Evolutionary conservation across 2,797 vertebrate species (phyloP), one percentile per base, ranked within the genome.

Genomic region (Danio choprae): DNA sequence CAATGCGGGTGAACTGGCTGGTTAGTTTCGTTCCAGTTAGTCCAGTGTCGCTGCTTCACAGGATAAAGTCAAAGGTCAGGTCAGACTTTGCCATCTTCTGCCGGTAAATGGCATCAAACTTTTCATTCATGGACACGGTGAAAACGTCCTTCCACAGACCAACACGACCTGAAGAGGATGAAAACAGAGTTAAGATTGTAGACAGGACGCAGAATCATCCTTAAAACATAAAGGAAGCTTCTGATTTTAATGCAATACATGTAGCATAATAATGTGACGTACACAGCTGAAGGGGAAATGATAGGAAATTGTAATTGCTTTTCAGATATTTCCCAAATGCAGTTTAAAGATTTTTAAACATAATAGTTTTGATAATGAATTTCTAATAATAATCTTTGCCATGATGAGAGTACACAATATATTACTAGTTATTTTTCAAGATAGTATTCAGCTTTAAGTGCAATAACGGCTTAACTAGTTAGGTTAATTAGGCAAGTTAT

Each of bases 111-210:
- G 92, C 83, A 55, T 99, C 98, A 72, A 99, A 99, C 92, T 97
- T 98, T 86, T 99, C 97, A 1, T 99, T 99, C 97, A 99, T 99
- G 36, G 98, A 97, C 84, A 99, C 98, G n/a, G 98, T 98, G 92
- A 99, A 99, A 93, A 98, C 92, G 86, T 99, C 97, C 88, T 98
- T 96, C 98, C 98, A 99, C 50, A 98, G 93, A 76, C 98, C 97
- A 4, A 98, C 95, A 48, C 97, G 91, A 84, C 97, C 97, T 99
- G 91, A 44, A 91, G 69, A 50, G 53, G 38, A 75, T 13, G 84
- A 13, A 73, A 44, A 18, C 20, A 36, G 13, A 46, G 41, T 74
- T 56, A 71, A 3, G 62, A 64, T 64, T 43, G 44, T 18, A 65
- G 12, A 15, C 53, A 11, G 10, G 10, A 4, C 41, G 10, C 16